phyloP scores from a whole-genome alignment of 1,140 invertebrate species.

The Apis laboriosa region DNA sequence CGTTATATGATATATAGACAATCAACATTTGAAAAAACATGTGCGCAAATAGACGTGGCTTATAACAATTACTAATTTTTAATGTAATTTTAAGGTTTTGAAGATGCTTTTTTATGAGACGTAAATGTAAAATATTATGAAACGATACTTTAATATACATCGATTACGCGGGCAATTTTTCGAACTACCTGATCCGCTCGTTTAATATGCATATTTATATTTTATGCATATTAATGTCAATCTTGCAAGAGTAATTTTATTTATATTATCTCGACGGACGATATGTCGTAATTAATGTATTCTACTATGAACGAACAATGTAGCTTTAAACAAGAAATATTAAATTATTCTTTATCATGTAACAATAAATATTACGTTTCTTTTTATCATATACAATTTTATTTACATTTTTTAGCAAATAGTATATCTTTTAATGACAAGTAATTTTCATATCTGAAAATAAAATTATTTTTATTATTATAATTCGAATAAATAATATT shows the following conservation, averaged over 20 bases:
- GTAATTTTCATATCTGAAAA: too few relatives aligned
- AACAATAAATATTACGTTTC: background rate
- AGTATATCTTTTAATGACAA: too few relatives aligned
- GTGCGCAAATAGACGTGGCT: background rate
- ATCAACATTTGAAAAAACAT: background rate
- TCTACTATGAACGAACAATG: background rate
- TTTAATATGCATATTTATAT: constrained; percentile 46
- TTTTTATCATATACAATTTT: background rate
- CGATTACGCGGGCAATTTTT: background rate
- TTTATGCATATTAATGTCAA: constrained; percentile 30
- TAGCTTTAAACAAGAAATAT: background rate
- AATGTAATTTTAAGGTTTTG: background rate
- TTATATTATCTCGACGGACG: background rate
- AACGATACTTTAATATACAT: background rate
- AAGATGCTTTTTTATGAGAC: background rate
- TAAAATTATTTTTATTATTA: too few relatives aligned
- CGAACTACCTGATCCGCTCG: constrained; percentile 41
- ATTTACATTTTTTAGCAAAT: background rate
- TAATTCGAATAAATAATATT: too few relatives aligned
- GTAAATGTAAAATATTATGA: constrained; percentile 10
- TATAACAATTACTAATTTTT: background rate
- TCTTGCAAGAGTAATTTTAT: background rate
- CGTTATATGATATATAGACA: background rate
- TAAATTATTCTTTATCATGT: background rate
- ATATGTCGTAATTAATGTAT: constrained; percentile 47